A percentile compares a stretch with the other conserved stretches of the same genome.
Conservation (phyloP, 2,888 invertebrate species). For the Catocala fraxini region DNA sequence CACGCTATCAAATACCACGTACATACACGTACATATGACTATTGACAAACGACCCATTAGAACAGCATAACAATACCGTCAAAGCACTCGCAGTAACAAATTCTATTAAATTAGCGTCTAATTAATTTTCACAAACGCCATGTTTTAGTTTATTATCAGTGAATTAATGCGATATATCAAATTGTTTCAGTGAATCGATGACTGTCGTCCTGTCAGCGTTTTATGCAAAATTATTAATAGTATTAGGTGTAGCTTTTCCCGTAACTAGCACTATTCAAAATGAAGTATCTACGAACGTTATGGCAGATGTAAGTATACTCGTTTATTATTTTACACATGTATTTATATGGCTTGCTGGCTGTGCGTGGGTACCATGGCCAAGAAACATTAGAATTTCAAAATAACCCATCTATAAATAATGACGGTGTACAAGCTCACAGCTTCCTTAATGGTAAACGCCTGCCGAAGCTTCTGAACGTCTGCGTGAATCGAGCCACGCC, state of each 20-base stretch:
- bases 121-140: constrained; percentile 34
- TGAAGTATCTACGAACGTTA: constrained; percentile 79
- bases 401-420: too few species aligned
- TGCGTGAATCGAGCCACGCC: too few species aligned
- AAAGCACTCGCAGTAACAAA: background rate
- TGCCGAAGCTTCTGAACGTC: too few species aligned
- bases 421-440: too few species aligned
- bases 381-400: too few species aligned
- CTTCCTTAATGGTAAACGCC: too few species aligned
- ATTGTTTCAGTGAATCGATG: constrained; percentile 87
- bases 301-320: constrained; percentile 75
- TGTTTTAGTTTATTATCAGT: constrained; percentile 48
- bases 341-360: too few species aligned
- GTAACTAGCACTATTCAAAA: constrained; percentile 89
- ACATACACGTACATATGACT: too few species aligned
- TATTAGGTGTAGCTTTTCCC: constrained; percentile 89
- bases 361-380: too few species aligned
- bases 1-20: too few species aligned
- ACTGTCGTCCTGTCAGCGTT: constrained; percentile 89
- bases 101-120: constrained; percentile 38
- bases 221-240: constrained; percentile 89
- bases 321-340: background rate
- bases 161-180: constrained; percentile 56
- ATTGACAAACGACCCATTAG: too few species aligned
- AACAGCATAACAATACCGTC: background rate